Percentiles rank a stretch among this genome's conserved stretches.
Evolutionary conservation across 2,113 vertebrate genomes (phyloP).

Genomic region (Pollachius pollachius): DNA sequence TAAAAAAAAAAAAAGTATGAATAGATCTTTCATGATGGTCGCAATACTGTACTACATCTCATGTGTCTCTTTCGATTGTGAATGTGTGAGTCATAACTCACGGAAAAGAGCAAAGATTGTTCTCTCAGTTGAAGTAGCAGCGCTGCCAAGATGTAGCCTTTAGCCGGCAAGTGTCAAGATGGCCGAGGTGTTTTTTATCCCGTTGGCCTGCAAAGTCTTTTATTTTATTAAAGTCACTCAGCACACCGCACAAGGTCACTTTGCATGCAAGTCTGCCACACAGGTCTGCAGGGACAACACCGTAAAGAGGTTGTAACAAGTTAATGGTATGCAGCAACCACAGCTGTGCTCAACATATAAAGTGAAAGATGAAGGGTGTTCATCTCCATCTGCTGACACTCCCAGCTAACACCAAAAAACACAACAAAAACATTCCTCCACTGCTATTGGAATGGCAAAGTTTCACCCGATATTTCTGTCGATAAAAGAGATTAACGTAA

Average conservation of each 20-base stretch:
- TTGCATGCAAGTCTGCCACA: conserved; percentile 36
- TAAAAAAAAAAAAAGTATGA: too few species aligned
- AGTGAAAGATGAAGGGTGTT: conserved; percentile 38
- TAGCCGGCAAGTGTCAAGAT: neutral
- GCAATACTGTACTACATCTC: too few species aligned
- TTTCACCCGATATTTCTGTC: conserved; percentile 38
- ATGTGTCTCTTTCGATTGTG: too few species aligned
- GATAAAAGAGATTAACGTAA: too few species aligned
- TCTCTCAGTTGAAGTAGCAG: too few species aligned
- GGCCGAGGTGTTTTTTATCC: neutral
- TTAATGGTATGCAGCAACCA: conserved; percentile 51
- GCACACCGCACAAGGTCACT: conserved; percentile 35
- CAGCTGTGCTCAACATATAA: conserved; percentile 48
- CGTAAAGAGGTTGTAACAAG: conserved; percentile 61
- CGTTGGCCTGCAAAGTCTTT: neutral
- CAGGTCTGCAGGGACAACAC: conserved; percentile 52
- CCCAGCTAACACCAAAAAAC: conserved; percentile 17
- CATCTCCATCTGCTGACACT: conserved; percentile 46
- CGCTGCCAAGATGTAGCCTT: too few species aligned
- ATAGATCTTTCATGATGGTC: too few species aligned
- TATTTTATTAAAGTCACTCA: conserved; percentile 24
- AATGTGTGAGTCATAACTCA: too few species aligned
- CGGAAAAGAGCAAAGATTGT: too few species aligned
- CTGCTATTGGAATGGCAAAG: conserved; percentile 53
- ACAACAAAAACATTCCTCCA: conserved; percentile 24